A percentile compares a stretch with the other conserved stretches of the same genome.
Evolutionary conservation across 2,113 vertebrate genomes (phyloP).

Genomic region (Eubucco bourcierii): DNA sequence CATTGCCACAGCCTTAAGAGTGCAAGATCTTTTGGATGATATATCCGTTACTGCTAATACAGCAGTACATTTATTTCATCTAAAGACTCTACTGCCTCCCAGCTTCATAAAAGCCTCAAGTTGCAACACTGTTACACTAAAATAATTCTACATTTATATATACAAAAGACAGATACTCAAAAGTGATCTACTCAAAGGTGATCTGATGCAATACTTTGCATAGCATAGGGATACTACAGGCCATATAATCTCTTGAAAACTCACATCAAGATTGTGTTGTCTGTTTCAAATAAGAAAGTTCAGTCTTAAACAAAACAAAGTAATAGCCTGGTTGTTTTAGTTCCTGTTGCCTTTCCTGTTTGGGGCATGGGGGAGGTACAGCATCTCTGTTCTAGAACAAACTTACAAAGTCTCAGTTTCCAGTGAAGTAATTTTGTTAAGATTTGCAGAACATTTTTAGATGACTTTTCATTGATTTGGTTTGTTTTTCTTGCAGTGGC

Average conservation of each 20-base stretch:
- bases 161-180: neutral
- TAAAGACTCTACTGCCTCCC: neutral
- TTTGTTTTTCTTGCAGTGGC: slow-evolving; percentile 18
- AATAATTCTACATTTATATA: neutral
- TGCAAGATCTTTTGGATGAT: neutral
- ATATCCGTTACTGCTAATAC: neutral
- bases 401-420: neutral
- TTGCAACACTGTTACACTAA: neutral
- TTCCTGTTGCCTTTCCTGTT: neutral
- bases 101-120: neutral
- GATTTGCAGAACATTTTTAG: neutral
- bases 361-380: neutral
- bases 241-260: neutral
- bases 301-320: neutral
- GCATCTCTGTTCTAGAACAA: neutral
- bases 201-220: neutral
- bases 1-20: neutral
- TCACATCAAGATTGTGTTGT: neutral
- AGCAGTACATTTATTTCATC: neutral
- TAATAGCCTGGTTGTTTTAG: neutral
- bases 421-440: neutral
- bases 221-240: neutral
- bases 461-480: neutral
- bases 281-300: neutral
- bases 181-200: neutral